Base-by-base conservation (phyloP, 2,113 vertebrate species). In the Engraulis encrasicolus region DNA sequence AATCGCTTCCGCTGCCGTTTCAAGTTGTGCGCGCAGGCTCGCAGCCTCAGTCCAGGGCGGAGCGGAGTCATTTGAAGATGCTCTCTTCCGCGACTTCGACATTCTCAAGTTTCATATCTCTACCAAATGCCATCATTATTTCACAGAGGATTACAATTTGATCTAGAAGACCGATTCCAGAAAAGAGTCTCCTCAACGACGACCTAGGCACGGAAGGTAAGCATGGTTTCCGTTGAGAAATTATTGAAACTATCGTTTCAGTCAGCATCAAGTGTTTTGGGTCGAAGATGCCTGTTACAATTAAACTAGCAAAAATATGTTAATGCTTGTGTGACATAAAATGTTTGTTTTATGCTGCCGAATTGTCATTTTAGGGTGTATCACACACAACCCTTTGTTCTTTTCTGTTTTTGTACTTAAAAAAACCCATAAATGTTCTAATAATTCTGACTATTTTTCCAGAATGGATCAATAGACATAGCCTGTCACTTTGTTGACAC, bases 21-120 rank as follows among this genome's bases (percentile, higher is more conserved):
- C 66, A 74, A 74, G 66, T 74, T 74, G 66, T 74, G 66, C 66
- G 66, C 66, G 66, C 66, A 36, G 27, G 31, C 66, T 74, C 66
- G 27, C 17, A 74, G 66, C 66, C 15, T 74, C 66, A 74, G 66
- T 74, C 66, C 66, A 15, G 66, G 66, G 66, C 66, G 66, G 66
- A 74, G 66, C 34, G 66, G 66, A 74, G 66, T 74, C 66, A 74
- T 74, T 74, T 74, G 66, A 74, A 74, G 66, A 74, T 74, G 66
- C 31, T 74, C 27, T 74, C 66, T 34, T 74, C 31, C 66, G 66
- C 66, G 23, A 74, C 66, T 74, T 74, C 66, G 66, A 74, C 66
- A 74, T 74, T 34, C 66, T 74, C 66, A 74, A 74, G 66, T 74
- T 74, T 74, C 27, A 74, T 23, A 74, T 74, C 27, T 34, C 66